These are phyloP conservation scores for Lepidochrysops patricia DNA, from an alignment of 2,888 invertebrate genomes.

Conservation along the genomic window DNA sequence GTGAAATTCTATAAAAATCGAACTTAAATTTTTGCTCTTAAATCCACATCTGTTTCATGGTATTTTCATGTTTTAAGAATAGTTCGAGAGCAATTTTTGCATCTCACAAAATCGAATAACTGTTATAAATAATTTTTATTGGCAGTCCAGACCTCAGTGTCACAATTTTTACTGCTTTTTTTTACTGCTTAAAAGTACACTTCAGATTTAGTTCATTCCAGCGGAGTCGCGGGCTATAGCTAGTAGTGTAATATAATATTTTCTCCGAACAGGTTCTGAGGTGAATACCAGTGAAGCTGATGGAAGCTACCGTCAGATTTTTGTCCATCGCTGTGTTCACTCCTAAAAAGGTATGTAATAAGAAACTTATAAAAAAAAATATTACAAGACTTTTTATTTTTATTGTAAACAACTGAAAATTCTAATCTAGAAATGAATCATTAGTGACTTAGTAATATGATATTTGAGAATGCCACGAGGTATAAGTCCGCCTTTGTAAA, in stretches of 20 bases:
- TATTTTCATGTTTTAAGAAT: neutral
- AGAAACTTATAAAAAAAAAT: conserved; percentile 30
- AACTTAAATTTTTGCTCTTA: no score
- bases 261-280: neutral
- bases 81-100: no score
- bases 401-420: neutral
- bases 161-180: neutral
- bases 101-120: no score
- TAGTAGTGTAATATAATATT: neutral
- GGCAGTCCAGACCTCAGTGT: no score
- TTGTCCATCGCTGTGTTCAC: neutral
- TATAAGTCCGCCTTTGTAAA: no score
- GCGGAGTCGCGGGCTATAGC: neutral
- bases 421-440: neutral
- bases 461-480: no score
- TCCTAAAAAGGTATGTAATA: conserved; percentile 13
- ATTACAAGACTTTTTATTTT: neutral
- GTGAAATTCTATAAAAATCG: no score
- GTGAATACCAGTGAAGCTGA: neutral
- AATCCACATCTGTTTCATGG: no score
- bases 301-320: neutral
- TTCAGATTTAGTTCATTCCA: neutral
- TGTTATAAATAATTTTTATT: no score
- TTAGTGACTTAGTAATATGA: neutral
- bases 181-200: no score